Conservation (phyloP, 1,140 invertebrate genomes). For the Heliconius melpomene region DNA sequence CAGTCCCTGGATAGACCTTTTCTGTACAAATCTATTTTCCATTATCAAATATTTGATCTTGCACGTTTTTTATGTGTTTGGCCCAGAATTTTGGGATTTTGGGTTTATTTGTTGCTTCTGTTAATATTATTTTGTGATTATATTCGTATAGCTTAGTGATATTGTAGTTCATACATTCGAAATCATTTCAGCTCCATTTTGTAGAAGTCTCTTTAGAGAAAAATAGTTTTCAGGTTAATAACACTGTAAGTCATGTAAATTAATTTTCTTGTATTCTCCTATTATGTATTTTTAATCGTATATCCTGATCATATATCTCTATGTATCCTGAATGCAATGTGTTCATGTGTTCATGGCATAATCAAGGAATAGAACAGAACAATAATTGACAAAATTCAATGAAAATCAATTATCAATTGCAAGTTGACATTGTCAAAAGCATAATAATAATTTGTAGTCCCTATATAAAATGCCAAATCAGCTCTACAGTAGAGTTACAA, state of each 20-base stretch:
- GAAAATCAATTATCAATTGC: not conserved
- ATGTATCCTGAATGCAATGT: no score
- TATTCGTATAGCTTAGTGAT: not conserved
- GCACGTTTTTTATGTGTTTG: not conserved
- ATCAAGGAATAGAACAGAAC: no score
- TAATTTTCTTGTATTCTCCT: no score
- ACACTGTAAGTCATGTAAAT: no score
- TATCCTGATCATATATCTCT: no score
- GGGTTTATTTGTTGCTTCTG: not conserved
- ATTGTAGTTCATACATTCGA: not conserved
- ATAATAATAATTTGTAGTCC: not conserved
- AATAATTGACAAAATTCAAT: not conserved
- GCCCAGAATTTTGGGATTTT: not conserved
- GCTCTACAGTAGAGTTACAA: not conserved
- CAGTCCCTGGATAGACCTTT: constrained; percentile 10
- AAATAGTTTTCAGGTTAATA: not conserved
- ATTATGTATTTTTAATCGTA: no score
- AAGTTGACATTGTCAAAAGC: not conserved
- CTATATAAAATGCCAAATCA: not conserved
- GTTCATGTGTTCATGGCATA: no score
- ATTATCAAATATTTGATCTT: constrained; percentile 11
- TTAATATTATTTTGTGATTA: not conserved
- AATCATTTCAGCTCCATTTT: not conserved
- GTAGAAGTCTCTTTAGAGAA: not conserved
- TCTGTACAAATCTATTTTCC: not conserved